Evolutionary conservation across 2,113 vertebrate genomes (phyloP), one percentile per base, ranked within the genome.

Genomic region (Pica pica): DNA sequence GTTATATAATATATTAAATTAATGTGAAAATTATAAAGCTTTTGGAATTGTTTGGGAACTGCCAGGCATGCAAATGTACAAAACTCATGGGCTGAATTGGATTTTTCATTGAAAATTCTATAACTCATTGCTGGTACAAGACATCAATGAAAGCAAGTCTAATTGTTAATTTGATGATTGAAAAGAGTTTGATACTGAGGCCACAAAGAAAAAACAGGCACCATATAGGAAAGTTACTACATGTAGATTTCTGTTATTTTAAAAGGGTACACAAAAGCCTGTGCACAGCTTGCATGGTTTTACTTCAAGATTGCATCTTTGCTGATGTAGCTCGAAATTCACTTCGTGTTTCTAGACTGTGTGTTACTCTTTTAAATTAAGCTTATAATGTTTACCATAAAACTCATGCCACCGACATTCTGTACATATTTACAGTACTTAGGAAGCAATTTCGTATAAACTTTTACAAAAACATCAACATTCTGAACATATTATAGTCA

Each of bases 121-220:
- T 87, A 96, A 96, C 81, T 97, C 92, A 92, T 53, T 55, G 35
- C 87, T 92, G 70, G 65, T 78, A 76, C 79, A 90, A 90, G 86
- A 90, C 93, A 96, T 95, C 97, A 97, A 97, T 95, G 96, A 97
- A 96, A 95, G 94, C 82, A 96, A 96, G 41, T 22, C 83, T 87
- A 68, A 90, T 68, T 94, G 89, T 97, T 95, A 92, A 93, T 95
- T 84, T 83, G 87, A 89, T 94, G 74, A 94, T 46, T 70, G 83
- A 93, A 96, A 67, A 90, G 73, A 93, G 41, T 91, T 91, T 95
- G 64, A 96, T 81, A 90, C 70, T 39, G 35, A 86, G 87, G 42
- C 42, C 65, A 90, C 39, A 81, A 49, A 77, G 41, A 86, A 90
- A 33, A 50, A 94, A 76, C 26, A 90, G 46, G n/a, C 16, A 50